Conservation (phyloP, 2,113 vertebrate genomes). For the Erythrocebus patas region DNA sequence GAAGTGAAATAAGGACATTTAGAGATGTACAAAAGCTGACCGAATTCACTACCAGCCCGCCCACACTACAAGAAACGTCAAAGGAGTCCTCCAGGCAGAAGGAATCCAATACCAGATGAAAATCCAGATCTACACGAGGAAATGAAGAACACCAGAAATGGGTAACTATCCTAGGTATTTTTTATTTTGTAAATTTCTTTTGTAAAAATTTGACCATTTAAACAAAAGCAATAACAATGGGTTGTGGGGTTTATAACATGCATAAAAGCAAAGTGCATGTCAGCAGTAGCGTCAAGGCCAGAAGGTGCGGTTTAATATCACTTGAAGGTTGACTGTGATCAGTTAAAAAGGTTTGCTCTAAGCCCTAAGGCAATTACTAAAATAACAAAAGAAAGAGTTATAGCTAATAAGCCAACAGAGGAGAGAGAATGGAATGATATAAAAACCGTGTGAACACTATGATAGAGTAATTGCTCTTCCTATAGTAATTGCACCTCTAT, state of each 20-base stretch:
- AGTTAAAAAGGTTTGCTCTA: not conserved
- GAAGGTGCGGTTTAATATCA: not conserved
- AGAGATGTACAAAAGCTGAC: not conserved
- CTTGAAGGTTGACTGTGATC: not conserved
- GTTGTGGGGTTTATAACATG: not conserved
- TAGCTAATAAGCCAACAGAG: not conserved
- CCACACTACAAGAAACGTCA: not conserved
- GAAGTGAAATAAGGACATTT: not conserved
- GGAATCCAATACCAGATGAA: not conserved
- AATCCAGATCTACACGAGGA: not conserved
- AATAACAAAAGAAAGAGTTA: not conserved
- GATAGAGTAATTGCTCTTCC: not conserved
- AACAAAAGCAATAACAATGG: not conserved
- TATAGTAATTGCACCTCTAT: not conserved
- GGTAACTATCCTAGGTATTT: not conserved
- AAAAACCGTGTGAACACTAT: not conserved
- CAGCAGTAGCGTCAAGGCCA: not conserved
- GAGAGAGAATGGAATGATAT: not conserved
- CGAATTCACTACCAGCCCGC: not conserved
- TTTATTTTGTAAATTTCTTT: not conserved
- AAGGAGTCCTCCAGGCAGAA: not conserved
- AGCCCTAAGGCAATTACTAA: not conserved
- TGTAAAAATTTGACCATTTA: not conserved
- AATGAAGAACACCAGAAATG: not conserved
- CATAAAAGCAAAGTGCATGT: not conserved